phyloP scores from a whole-genome alignment of 2,888 invertebrate genomes.

The Cremastinae sp. region DNA sequence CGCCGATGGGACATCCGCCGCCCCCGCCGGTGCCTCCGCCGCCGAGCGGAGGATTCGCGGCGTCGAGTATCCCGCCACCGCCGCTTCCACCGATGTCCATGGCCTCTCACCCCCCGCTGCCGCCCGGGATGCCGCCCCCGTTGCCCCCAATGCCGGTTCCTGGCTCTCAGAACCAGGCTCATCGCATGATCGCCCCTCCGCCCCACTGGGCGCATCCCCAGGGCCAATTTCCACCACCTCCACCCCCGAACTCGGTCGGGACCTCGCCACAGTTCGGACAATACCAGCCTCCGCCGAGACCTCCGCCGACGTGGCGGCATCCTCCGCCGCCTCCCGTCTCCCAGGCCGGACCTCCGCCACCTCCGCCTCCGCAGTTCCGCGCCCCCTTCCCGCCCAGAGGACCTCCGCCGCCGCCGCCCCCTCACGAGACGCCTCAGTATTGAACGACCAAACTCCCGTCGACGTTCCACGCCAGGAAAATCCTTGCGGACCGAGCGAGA shows the following conservation, averaged over 20 bases:
- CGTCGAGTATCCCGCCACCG: conserved; percentile 84
- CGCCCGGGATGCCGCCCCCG: conserved; percentile 85
- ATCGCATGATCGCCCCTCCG: conserved; percentile 79
- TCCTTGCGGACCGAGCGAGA: too few relatives aligned
- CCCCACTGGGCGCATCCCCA: conserved; percentile 78
- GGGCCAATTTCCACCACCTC: conserved; percentile 82
- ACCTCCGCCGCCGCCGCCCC: conserved; percentile 87
- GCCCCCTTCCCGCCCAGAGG: conserved; percentile 86
- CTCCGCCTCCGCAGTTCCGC: conserved; percentile 81
- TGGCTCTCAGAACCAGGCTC: conserved; percentile 80
- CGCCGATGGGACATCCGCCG: conserved; percentile 87
- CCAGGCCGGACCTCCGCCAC: conserved; percentile 82
- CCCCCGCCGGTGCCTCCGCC: conserved; percentile 88
- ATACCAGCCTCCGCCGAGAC: conserved; percentile 80
- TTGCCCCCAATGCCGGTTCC: conserved; percentile 82
- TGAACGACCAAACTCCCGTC: conserved; percentile 54
- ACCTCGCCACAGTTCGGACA: conserved; percentile 73
- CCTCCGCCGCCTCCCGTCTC: conserved; percentile 83
- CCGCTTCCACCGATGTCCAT: conserved; percentile 84
- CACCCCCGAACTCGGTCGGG: conserved; percentile 80
- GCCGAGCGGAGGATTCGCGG: conserved; percentile 82
- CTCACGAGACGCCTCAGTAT: conserved; percentile 74
- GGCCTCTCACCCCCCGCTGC: conserved; percentile 83
- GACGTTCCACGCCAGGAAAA: too few relatives aligned
- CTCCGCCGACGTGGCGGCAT: conserved; percentile 86